phyloP scores from a whole-genome alignment of 2,797 vertebrate species.

The Botia almorhae region DNA sequence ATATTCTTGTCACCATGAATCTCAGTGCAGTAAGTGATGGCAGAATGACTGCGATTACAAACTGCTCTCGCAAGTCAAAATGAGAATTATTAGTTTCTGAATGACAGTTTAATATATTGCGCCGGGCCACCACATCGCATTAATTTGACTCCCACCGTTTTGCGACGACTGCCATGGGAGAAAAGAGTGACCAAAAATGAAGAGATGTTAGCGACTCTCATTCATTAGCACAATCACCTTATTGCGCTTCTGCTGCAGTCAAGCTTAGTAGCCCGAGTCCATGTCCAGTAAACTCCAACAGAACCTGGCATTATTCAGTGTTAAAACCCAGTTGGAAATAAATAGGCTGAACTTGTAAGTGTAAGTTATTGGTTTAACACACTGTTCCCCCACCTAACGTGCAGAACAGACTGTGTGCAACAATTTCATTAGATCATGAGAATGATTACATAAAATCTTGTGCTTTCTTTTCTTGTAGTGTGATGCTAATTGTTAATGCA shows the following conservation, averaged over 20 bases:
- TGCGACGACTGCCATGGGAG: slow-evolving; percentile 7
- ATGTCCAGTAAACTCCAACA: slow-evolving; percentile 18
- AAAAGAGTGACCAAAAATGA: slow-evolving; percentile 19
- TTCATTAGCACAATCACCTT: slow-evolving; percentile 21
- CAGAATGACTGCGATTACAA: slow-evolving; percentile 21
- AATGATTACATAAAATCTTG: too few species aligned
- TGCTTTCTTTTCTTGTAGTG: not conserved
- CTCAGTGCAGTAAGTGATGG: slow-evolving; percentile 1
- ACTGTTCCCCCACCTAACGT: slow-evolving; percentile 2
- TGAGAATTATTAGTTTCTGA: slow-evolving; percentile 7
- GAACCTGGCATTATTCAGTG: slow-evolving; percentile 47
- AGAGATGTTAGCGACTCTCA: slow-evolving; percentile 2
- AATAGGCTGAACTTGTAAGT: slow-evolving; percentile 46
- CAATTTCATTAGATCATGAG: not conserved
- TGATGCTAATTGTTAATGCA: not conserved
- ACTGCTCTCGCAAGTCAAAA: slow-evolving; percentile 16
- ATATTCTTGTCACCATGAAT: not conserved
- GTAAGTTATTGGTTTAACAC: slow-evolving; percentile 45
- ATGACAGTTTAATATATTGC: slow-evolving; percentile 32
- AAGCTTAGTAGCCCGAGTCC: not conserved
- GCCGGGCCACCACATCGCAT: slow-evolving; percentile 7
- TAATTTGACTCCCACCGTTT: slow-evolving; percentile 36
- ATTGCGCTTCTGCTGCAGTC: not conserved
- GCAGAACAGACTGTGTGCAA: slow-evolving; percentile 12
- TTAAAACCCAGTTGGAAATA: slow-evolving; percentile 26